phyloP scores from a whole-genome alignment of 1,140 invertebrate species.

The Drosophila nannoptera region DNA sequence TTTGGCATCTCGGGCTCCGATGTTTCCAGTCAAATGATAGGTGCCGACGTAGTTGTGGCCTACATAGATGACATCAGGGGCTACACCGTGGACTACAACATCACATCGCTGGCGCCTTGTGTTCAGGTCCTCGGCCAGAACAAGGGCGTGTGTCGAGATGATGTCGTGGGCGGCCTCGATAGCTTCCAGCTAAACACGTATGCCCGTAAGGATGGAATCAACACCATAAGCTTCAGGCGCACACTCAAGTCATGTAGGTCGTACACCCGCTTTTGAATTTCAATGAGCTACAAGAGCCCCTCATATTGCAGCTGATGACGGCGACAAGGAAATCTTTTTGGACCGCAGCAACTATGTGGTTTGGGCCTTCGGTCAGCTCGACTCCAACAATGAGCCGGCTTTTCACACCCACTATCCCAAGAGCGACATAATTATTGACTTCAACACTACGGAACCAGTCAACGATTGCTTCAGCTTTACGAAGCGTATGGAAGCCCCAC shows the following conservation, averaged over 20 bases:
- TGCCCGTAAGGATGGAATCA: constrained; percentile 86
- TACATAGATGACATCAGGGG: constrained; percentile 87
- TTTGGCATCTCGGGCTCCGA: constrained; percentile 91
- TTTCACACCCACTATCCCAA: constrained; percentile 91
- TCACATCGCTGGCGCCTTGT: constrained; percentile 91
- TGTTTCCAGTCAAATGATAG: constrained; percentile 88
- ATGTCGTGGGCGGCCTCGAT: constrained; percentile 86
- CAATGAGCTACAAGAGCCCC: neutral
- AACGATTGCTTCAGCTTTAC: constrained; percentile 87
- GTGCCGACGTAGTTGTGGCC: constrained; percentile 89
- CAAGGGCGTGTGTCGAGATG: constrained; percentile 91
- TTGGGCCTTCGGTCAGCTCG: constrained; percentile 91
- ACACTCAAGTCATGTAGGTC: constrained; percentile 84
- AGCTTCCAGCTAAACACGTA: constrained; percentile 88
- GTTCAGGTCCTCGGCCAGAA: constrained; percentile 90
- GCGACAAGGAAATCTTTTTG: constrained; percentile 87
- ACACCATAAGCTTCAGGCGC: constrained; percentile 88
- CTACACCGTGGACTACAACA: constrained; percentile 90
- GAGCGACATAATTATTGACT: constrained; percentile 83
- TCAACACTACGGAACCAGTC: constrained; percentile 83
- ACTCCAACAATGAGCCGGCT: constrained; percentile 88
- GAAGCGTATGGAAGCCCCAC: constrained; percentile 73
- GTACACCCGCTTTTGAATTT: neutral
- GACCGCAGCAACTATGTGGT: constrained; percentile 85
- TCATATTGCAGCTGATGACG: constrained; percentile 82